Conservation (phyloP, 2,888 invertebrate species). For the Mythimna albipuncta region DNA sequence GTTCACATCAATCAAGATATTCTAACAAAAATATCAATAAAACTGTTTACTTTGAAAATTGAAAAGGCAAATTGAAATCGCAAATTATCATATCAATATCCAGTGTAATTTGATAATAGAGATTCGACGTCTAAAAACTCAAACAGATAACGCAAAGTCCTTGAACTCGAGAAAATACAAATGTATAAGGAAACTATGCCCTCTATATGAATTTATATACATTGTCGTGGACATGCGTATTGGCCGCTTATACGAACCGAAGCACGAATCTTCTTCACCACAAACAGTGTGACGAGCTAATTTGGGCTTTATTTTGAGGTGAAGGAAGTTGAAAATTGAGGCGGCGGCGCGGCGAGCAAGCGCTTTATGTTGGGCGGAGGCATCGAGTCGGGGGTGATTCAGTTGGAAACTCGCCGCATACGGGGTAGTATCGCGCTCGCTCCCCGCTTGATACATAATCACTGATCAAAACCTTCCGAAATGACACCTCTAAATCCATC, state of each 20-base stretch:
- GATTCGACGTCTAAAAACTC: conserved; percentile 78
- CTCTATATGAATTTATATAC: conserved; percentile 87
- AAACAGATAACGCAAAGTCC: conserved; percentile 86
- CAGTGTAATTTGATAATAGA: conserved; percentile 71
- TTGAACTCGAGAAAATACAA: conserved; percentile 89
- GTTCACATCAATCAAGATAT: conserved; percentile 28
- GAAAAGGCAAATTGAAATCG: conserved; percentile 43
- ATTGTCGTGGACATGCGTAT: conserved; percentile 90
- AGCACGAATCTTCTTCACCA: conserved; percentile 87
- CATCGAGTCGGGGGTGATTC: conserved; percentile 88
- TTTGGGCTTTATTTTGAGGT: conserved; percentile 68
- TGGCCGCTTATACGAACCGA: conserved; percentile 87
- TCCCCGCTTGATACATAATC: conserved; percentile 82
- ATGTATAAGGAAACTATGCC: conserved; percentile 89
- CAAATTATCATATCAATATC: conserved; percentile 65
- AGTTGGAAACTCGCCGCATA: conserved; percentile 87
- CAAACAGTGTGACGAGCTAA: conserved; percentile 68
- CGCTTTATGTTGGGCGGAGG: conserved; percentile 90
- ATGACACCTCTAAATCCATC: conserved; percentile 80
- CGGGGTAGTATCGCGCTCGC: conserved; percentile 82
- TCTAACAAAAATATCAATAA: conserved; percentile 28
- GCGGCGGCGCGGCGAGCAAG: conserved; percentile 80
- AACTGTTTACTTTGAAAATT: conserved; percentile 28
- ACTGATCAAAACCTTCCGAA: conserved; percentile 85
- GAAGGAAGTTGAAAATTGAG: conserved; percentile 69